Base-by-base conservation (phyloP, 1,140 invertebrate genomes). In the Zaprionus taronus region DNA sequence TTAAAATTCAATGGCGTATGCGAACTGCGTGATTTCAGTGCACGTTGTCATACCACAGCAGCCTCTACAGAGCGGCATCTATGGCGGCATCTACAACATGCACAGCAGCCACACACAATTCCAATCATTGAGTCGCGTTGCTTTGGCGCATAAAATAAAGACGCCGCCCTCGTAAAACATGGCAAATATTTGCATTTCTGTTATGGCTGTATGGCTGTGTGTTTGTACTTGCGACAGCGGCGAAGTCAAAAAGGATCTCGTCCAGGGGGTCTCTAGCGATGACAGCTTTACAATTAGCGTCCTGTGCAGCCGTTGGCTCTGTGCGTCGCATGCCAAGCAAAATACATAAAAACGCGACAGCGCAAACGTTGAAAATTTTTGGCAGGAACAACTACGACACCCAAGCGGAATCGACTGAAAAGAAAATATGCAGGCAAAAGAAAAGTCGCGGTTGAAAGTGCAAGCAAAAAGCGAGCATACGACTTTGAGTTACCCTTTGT, bases 1-100 rank as follows among this genome's bases (percentile, higher is more conserved):
- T 87, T 90, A 84, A 89, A 90, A 84, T 89, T 90, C 84, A 90
- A 90, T 81, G 68, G 79, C 72, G 85, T 89, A 77, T 79, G 69
- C 75, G 72, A 79, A 70, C 81, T 76, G 75, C 85, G 85, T 89
- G 85, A 89, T 89, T 87, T 86, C 65, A 72, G 73, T 66, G 60
- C 73, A 61, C 53, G 66, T 58, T 73, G 83, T 44, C 80, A 87
- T 83, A 71, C 60, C 78, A 34, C 44, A 51, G n/a, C 56, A 15
- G 24, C 47, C 5, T 28, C 5, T 14, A 26, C 24, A 26, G 44
- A 41, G 38, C 38, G 15, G 6, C 47, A 20, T 20, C 47, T 20
- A 49, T 5, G 7, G 2, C 17, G 20, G n/a, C 17, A 20, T 22
- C 47, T 22, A 51, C 47, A 51, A 49, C 44, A 49, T 12, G 44